Evolutionary conservation across 2,888 invertebrate genomes (phyloP).

Genomic region (Seladonia tumulorum): DNA sequence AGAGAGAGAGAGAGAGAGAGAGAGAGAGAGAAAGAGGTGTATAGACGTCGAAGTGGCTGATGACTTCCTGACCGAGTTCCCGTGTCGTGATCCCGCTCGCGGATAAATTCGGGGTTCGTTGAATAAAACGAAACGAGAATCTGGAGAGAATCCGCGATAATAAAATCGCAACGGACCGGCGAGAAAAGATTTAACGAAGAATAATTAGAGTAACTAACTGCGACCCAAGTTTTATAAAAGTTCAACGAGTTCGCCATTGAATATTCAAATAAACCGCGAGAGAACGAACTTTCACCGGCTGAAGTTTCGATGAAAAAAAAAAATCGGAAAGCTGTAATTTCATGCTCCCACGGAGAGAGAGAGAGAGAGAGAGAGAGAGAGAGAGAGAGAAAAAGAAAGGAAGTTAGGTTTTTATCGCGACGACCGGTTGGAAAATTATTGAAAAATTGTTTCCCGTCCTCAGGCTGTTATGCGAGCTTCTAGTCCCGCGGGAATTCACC

Average conservation of each 20-base stretch:
- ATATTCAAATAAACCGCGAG: conserved; percentile 10
- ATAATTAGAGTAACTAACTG: neutral
- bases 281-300: neutral
- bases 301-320: conserved; percentile 7
- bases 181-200: neutral
- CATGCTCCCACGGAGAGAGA: neutral
- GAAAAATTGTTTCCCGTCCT: too few species aligned
- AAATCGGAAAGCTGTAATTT: neutral
- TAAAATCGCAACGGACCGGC: neutral
- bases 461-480: neutral
- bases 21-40: neutral
- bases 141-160: neutral
- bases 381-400: neutral
- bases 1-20: neutral
- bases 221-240: neutral
- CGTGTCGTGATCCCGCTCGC: neutral
- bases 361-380: too few species aligned
- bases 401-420: neutral
- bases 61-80: conserved; percentile 7
- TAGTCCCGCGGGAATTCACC: conserved; percentile 26
- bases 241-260: neutral
- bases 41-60: conserved; percentile 19
- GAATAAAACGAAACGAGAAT: neutral
- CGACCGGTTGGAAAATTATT: neutral
- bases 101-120: neutral